Conservation (phyloP, 2,888 invertebrate species). For the Harmothoe impar region DNA sequence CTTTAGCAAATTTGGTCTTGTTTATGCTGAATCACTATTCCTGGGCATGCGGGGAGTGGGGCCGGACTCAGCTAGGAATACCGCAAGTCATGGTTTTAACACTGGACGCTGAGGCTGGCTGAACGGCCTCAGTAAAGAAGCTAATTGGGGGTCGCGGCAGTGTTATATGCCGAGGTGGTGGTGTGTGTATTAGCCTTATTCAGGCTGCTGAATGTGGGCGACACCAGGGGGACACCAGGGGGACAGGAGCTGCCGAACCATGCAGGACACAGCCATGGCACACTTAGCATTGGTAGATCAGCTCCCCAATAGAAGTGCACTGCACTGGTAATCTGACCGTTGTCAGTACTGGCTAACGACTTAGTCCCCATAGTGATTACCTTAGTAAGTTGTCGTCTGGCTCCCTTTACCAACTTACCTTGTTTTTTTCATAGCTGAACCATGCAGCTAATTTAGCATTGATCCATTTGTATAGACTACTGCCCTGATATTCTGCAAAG, state of each 20-base stretch:
- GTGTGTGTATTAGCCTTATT: neutral
- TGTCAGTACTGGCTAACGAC: too few species aligned
- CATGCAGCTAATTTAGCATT: too few species aligned
- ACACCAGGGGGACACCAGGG: neutral
- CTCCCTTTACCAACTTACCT: too few species aligned
- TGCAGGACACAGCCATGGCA: neutral
- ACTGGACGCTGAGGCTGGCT: neutral
- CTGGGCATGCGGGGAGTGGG: neutral
- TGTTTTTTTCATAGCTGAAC: too few species aligned
- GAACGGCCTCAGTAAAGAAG: neutral
- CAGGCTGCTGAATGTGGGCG: neutral
- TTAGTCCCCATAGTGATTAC: too few species aligned
- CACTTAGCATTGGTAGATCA: too few species aligned
- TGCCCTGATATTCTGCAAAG: too few species aligned
- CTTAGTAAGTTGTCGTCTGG: too few species aligned
- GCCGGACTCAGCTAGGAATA: neutral
- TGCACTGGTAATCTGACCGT: too few species aligned
- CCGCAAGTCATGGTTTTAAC: neutral
- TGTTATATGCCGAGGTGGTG: neutral
- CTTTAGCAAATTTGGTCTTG: constrained; percentile 16
- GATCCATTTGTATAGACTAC: too few species aligned
- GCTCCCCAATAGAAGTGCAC: too few species aligned
- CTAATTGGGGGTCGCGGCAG: too few species aligned
- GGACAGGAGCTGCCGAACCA: neutral
- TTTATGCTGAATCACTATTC: constrained; percentile 25